Conservation (phyloP, 2,888 invertebrate genomes). For the Apamea epomidion region DNA sequence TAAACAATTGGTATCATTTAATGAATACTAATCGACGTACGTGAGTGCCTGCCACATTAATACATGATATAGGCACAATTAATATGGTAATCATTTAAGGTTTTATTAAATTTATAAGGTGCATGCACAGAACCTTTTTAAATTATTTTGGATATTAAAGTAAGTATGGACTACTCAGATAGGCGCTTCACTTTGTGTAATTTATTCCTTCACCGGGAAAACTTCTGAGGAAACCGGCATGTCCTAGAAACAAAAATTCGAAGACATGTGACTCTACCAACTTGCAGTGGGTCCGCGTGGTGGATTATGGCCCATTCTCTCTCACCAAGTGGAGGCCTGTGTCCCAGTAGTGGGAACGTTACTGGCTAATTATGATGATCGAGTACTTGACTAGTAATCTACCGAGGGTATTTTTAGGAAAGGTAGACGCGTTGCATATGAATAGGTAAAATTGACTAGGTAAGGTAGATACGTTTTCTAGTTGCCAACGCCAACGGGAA, state of each 20-base stretch:
- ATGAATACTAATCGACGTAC: slow-evolving; percentile 36
- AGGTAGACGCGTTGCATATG: not conserved
- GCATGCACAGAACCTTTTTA: not conserved
- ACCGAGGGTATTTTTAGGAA: not conserved
- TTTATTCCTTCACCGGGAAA: no score
- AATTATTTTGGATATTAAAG: not conserved
- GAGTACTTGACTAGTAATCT: not conserved
- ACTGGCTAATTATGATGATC: no score
- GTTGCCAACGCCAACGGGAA: not conserved
- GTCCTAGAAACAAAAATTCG: not conserved
- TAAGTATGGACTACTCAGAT: not conserved
- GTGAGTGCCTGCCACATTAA: slow-evolving; percentile 6
- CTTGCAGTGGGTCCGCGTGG: not conserved
- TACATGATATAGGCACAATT: not conserved
- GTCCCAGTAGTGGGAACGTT: no score
- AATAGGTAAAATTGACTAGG: not conserved
- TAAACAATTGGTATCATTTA: slow-evolving; percentile 42
- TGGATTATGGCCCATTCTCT: no score
- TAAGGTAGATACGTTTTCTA: not conserved
- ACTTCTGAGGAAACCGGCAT: no score
- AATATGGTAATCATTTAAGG: slow-evolving; percentile 1
- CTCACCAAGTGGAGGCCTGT: no score
- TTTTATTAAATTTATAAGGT: not conserved
- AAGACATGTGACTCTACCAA: not conserved
- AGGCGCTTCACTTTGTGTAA: no score